A percentile compares a stretch with the other conserved stretches of the same genome.
Conservation (phyloP, 2,888 invertebrate species). For the Synanthedon formicaeformis region DNA sequence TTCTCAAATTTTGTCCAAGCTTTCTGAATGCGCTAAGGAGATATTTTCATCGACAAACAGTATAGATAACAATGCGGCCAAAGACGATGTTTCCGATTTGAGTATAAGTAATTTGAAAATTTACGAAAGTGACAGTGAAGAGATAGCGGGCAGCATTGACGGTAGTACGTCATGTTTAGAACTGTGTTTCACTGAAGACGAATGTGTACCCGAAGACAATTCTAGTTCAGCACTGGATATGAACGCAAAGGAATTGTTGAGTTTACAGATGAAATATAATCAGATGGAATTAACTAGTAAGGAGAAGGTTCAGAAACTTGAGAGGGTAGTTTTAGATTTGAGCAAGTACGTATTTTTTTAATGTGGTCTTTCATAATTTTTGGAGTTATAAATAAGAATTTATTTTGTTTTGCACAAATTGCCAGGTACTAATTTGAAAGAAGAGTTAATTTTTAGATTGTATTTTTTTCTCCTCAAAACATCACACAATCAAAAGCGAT, state of each 20-base stretch:
- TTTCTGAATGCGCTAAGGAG: slow-evolving; percentile 65
- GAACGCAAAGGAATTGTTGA: slow-evolving; percentile 60
- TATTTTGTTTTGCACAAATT: too few species aligned
- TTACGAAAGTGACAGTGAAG: slow-evolving; percentile 63
- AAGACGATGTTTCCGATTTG: slow-evolving; percentile 51
- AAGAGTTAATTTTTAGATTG: too few species aligned
- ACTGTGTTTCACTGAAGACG: slow-evolving; percentile 62
- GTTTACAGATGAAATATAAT: slow-evolving; percentile 66
- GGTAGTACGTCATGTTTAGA: slow-evolving; percentile 62
- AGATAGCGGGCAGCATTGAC: slow-evolving; percentile 56
- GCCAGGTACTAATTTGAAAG: too few species aligned
- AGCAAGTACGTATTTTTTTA: slow-evolving; percentile 64
- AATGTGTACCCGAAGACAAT: slow-evolving; percentile 47
- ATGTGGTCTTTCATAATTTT: not conserved
- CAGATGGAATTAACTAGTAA: slow-evolving; percentile 52
- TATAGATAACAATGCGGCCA: slow-evolving; percentile 47
- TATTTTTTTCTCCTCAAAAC: too few species aligned
- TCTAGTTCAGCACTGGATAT: slow-evolving; percentile 41
- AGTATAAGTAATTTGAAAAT: slow-evolving; percentile 58
- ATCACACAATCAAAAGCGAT: too few species aligned
- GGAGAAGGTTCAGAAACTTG: slow-evolving; percentile 59
- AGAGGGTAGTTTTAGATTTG: slow-evolving; percentile 71
- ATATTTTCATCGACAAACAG: slow-evolving; percentile 61
- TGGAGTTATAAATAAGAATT: too few species aligned
- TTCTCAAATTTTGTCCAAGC: slow-evolving; percentile 53